Evolutionary conservation across 30 jellyfish, hydroid and myxozoan species (phyloP), one percentile per base, ranked within the genome.

Genomic region (Pseudorhiza aurosa): DNA sequence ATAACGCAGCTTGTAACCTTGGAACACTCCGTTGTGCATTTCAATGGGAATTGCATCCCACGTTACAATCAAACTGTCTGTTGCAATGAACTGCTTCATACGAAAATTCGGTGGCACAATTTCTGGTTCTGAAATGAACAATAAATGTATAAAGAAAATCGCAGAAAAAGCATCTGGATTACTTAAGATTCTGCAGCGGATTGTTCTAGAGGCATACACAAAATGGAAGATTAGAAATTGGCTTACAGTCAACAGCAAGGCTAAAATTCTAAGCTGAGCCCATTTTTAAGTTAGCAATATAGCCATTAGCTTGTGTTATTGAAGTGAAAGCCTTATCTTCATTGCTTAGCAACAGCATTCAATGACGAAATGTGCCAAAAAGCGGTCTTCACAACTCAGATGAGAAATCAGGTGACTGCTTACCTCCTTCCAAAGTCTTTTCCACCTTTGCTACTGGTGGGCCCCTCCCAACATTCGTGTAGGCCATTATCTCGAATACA

Each of bases 101-200:
- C 49, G 72, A 21, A 75, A 68, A 14, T 45, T 58, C 6, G 88
- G 88, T 31, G 88, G 88, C 2, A 78, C 32, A 0, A 75, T 57
- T 28, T 37, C 72, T 3, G 88, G 88, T 21, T 12, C 88, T 75
- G 71, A n/a, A n/a, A n/a, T n/a, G n/a, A n/a, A n/a, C n/a, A n/a
- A n/a, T n/a, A n/a, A n/a, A n/a, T n/a, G n/a, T n/a, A n/a, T n/a
- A n/a, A n/a, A n/a, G n/a, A n/a, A n/a, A n/a, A n/a, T n/a, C n/a
- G n/a, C n/a, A n/a, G n/a, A n/a, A n/a, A n/a, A n/a, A n/a, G n/a
- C n/a, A n/a, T n/a, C n/a, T n/a, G n/a, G n/a, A n/a, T n/a, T n/a
- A n/a, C n/a, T n/a, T n/a, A n/a, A n/a, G n/a, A n/a, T n/a, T n/a
- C n/a, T n/a, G n/a, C n/a, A n/a, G n/a, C n/a, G n/a, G n/a, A n/a